A percentile compares a stretch with the other conserved stretches of the same genome.
These are phyloP conservation scores for Hypomesus transpacificus DNA, from an alignment of 2,113 vertebrate species.

Conservation along the genomic window DNA sequence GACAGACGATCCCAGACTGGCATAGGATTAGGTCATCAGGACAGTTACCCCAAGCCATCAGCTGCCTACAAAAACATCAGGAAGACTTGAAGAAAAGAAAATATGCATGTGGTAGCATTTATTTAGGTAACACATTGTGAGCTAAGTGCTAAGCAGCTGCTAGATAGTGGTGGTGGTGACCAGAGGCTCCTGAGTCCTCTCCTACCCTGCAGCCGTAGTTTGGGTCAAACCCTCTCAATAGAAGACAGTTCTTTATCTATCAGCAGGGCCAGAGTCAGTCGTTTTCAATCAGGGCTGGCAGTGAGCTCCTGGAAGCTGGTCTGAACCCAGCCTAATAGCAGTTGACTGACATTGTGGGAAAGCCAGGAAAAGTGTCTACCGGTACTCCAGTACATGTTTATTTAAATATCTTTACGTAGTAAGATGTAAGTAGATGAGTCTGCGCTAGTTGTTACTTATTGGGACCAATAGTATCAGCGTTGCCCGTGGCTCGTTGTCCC, in stretches of 20 bases:
- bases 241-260: constrained; percentile 14
- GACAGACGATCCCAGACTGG: too few relatives aligned
- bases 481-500: too few relatives aligned
- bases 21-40: neutral
- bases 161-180: constrained; percentile 31
- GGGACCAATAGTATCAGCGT: too few relatives aligned
- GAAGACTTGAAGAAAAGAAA: constrained; percentile 23
- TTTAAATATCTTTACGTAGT: neutral
- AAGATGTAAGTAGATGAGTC: neutral
- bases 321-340: constrained; percentile 1
- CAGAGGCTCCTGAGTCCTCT: neutral
- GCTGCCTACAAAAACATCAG: constrained; percentile 17
- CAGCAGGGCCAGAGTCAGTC: constrained; percentile 1
- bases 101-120: constrained; percentile 29
- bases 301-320: constrained; percentile 12
- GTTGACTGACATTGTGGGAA: neutral
- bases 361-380: constrained; percentile 17
- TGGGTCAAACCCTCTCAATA: constrained; percentile 35
- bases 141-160: constrained; percentile 46
- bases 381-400: too few relatives aligned
- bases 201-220: constrained; percentile 22
- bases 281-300: neutral
- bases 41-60: neutral
- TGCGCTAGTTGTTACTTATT: too few relatives aligned
- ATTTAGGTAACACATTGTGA: constrained; percentile 32